phyloP scores from a whole-genome alignment of 2,888 invertebrate genomes.

The Tiphia femorata region DNA sequence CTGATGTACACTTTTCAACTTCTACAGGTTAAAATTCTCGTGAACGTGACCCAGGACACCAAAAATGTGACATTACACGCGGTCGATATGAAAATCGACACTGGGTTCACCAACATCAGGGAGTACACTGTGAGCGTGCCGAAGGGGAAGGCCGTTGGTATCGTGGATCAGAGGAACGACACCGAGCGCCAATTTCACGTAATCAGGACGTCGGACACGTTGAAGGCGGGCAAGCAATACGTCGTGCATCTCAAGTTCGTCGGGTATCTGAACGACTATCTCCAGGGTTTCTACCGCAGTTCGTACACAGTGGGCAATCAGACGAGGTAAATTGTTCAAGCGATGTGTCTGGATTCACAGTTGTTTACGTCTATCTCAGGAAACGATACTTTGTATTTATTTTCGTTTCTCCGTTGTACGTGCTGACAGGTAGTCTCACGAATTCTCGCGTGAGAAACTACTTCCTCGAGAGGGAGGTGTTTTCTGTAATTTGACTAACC shows the following conservation, averaged over 20 bases:
- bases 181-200: slow-evolving; percentile 79
- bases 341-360: slow-evolving; percentile 10
- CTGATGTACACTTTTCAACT: too few species aligned
- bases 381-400: too few species aligned
- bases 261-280: slow-evolving; percentile 80
- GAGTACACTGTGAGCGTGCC: slow-evolving; percentile 51
- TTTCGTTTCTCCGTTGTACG: too few species aligned
- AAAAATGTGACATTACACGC: slow-evolving; percentile 82
- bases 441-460: too few species aligned
- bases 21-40: slow-evolving; percentile 74
- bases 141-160: slow-evolving; percentile 55
- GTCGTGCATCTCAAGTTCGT: slow-evolving; percentile 78
- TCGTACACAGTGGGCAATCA: slow-evolving; percentile 79
- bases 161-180: slow-evolving; percentile 71
- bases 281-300: slow-evolving; percentile 87
- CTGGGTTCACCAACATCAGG: slow-evolving; percentile 71
- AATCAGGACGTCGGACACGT: slow-evolving; percentile 73
- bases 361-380: too few species aligned
- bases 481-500: too few species aligned
- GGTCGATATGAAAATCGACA: slow-evolving; percentile 77
- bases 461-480: too few species aligned
- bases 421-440: too few species aligned
- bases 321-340: slow-evolving; percentile 73
- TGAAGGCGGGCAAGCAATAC: slow-evolving; percentile 76
- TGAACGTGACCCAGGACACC: slow-evolving; percentile 75